Conservation (phyloP, 2,797 vertebrate genomes). For the Pitangus sulphuratus region DNA sequence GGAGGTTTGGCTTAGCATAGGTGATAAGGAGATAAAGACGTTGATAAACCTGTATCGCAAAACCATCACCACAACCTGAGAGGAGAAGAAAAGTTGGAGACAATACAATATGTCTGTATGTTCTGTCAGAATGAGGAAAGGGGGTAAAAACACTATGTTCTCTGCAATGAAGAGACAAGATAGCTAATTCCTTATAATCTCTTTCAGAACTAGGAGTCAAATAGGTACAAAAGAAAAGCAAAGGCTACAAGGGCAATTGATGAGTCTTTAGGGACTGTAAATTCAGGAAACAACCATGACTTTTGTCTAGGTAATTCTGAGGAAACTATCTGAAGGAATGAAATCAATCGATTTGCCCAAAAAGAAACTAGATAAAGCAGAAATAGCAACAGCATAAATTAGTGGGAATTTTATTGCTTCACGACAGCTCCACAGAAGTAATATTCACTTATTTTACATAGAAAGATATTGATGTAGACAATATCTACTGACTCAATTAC, state of each 20-base stretch:
- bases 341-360: background rate
- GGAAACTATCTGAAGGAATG: background rate
- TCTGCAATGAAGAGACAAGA: background rate
- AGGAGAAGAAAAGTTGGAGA: background rate
- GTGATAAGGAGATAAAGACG: background rate
- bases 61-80: background rate
- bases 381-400: background rate
- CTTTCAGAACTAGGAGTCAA: background rate
- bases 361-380: background rate
- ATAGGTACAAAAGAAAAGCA: background rate
- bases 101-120: background rate
- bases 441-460: background rate
- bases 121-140: background rate
- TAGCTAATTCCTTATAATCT: background rate
- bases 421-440: background rate
- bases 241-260: background rate
- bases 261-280: background rate
- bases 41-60: background rate
- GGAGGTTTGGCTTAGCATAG: background rate
- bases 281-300: background rate
- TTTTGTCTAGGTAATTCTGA: background rate
- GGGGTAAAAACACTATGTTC: background rate
- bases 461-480: background rate
- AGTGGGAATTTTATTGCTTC: background rate
- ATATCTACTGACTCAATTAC: background rate